Percentiles rank a stretch among this genome's conserved stretches.
Conservation (phyloP, 92 coral and sea anemone genomes). For the Palythoa grandis region DNA sequence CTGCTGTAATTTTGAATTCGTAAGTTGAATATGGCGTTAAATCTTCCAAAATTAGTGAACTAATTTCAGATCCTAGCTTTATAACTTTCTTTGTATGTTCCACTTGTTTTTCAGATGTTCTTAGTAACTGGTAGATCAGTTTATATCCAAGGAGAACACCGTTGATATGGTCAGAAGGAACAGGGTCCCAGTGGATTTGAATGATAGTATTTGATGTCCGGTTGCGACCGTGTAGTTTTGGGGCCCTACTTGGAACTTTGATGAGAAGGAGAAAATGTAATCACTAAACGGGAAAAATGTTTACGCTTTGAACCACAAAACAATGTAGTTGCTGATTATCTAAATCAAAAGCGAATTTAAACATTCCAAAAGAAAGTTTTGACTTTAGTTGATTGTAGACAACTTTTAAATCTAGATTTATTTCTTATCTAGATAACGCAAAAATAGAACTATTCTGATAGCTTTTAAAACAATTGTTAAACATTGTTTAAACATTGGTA, state of each 20-base stretch:
- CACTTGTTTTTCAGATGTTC: slow-evolving; percentile 42
- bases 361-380: too few relatives aligned
- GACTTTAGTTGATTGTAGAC: too few relatives aligned
- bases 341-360: too few relatives aligned
- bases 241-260: slow-evolving; percentile 64
- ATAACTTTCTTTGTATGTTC: not conserved
- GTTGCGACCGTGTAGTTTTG: slow-evolving; percentile 49
- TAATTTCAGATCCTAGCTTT: not conserved
- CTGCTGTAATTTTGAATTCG: slow-evolving; percentile 42
- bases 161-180: slow-evolving; percentile 55
- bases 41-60: not conserved
- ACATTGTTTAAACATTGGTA: too few relatives aligned
- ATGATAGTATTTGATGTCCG: slow-evolving; percentile 60
- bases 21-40: slow-evolving; percentile 47
- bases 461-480: too few relatives aligned
- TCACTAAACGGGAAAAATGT: too few relatives aligned
- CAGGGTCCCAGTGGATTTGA: slow-evolving; percentile 58
- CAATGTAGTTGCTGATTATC: too few relatives aligned
- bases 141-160: slow-evolving; percentile 62
- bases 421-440: too few relatives aligned
- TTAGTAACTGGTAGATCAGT: slow-evolving; percentile 43
- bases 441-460: too few relatives aligned
- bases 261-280: too few relatives aligned
- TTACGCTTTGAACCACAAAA: too few relatives aligned
- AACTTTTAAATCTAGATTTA: too few relatives aligned